Evolutionary conservation across 2,888 invertebrate species (phyloP).

Genomic region (Spisula subtruncata): DNA sequence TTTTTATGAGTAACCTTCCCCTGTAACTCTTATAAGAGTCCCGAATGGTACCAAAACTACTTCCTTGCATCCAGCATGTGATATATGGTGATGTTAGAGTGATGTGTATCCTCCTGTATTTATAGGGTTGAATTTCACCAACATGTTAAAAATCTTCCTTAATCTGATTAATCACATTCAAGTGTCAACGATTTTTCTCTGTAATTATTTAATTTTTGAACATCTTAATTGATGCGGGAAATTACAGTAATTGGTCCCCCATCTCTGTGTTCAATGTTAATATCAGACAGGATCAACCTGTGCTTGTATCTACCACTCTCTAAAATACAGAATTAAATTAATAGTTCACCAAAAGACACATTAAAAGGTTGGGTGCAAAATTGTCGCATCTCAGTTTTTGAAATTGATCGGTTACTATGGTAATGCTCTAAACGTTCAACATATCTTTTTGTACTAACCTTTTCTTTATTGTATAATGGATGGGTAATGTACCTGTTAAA

Average conservation of each 20-base stretch:
- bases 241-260: slow-evolving; percentile 18
- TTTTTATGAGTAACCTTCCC: no score
- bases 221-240: slow-evolving; percentile 35
- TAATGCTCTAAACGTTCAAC: background rate
- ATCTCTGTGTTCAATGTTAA: background rate
- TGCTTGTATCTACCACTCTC: slow-evolving; percentile 27
- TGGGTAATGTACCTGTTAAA: background rate
- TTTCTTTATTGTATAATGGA: slow-evolving; percentile 19
- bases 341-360: background rate
- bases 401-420: background rate
- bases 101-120: no score
- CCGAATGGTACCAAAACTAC: no score
- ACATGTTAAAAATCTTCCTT: no score
- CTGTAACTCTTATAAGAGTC: no score
- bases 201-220: slow-evolving; percentile 27
- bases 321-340: background rate
- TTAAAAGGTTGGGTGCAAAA: background rate
- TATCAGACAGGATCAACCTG: background rate
- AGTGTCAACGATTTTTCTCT: slow-evolving; percentile 5
- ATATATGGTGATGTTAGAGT: no score
- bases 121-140: no score
- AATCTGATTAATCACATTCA: background rate
- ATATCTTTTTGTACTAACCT: slow-evolving; percentile 6
- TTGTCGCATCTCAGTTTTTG: background rate
- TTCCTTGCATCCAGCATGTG: no score